Evolutionary conservation across 2,888 invertebrate genomes (phyloP), one percentile per base, ranked within the genome.

Genomic region (Epinotia bilunana): DNA sequence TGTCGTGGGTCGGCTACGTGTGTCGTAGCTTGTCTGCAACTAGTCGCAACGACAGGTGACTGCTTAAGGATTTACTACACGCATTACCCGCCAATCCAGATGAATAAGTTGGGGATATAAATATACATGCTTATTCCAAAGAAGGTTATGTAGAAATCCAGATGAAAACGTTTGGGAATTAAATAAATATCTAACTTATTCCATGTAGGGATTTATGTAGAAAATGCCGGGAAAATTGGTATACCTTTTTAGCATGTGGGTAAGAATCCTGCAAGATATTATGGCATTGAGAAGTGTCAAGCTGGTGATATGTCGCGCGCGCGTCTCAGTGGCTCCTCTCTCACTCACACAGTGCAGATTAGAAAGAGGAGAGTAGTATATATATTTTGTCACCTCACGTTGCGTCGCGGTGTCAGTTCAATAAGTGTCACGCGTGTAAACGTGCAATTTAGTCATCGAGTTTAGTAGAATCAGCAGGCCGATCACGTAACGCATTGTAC

Each of bases 1-100:
- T 87, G 87, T 87, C 88, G 67, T 79, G 80, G 89, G 90, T 90
- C 90, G 84, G 75, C 84, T 88, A 90, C 91, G 91, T 90, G 91
- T 82, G 80, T 80, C 81, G 74, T 77, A 77, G 75, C 79, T 80
- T 78, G 78, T 77, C 78, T 72, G 78, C 80, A 76, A 82, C 81
- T 81, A 80, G 80, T 78, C 78, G 77, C 77, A 76, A 62, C 71
- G 77, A 79, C 81, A 80, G 80, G 80, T 78, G 80, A 77, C 72
- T 43, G 20, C 46, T 18, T 69, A 74, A 71, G 73, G 73, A 67
- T 57, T 64, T 72, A 71, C 76, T 72, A 64, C 63, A 70, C 28
- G 58, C 46, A 69, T 65, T 65, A 55, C 23, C 23, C 60, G 23
- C 58, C 69, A 69, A 69, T 69, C 58, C 58, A 60, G 69, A 18